Percentiles rank a stretch among this genome's conserved stretches.
phyloP scores from a whole-genome alignment of 2,797 vertebrate genomes.

The Catharus ustulatus region DNA sequence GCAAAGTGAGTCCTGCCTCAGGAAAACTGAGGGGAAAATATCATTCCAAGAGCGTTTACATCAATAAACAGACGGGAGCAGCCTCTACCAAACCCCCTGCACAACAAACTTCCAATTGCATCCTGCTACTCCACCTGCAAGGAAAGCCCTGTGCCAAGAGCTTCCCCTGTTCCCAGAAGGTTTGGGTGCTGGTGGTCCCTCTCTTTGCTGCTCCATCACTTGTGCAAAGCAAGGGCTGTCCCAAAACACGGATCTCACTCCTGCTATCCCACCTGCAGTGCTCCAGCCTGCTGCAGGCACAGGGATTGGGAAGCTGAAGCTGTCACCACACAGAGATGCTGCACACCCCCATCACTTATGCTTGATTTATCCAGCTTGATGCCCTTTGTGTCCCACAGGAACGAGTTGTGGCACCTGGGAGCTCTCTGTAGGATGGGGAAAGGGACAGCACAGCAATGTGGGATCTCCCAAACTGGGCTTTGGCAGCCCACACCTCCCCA shows the following conservation, averaged over 20 bases:
- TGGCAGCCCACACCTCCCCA: neutral
- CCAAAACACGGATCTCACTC: accelerated
- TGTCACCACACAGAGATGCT: neutral
- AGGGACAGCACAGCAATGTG: accelerated
- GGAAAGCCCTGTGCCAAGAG: neutral
- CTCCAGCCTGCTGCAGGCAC: neutral
- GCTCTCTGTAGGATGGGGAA: neutral
- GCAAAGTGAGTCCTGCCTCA: neutral
- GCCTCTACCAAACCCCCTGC: neutral
- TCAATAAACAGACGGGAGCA: neutral
- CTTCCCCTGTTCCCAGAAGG: neutral
- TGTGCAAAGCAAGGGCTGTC: neutral
- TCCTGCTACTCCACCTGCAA: neutral
- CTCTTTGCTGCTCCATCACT: accelerated
- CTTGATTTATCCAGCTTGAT: neutral
- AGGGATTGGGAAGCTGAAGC: neutral
- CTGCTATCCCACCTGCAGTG: accelerated
- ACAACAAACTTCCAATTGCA: neutral
- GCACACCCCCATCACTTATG: accelerated
- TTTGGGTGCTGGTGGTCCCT: neutral
- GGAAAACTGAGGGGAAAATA: neutral
- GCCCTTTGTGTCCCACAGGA: neutral
- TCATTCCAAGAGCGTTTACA: neutral
- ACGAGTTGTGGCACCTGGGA: neutral
- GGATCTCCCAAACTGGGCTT: neutral